phyloP scores from a whole-genome alignment of 2,888 invertebrate species.

The Ceraclea dissimilis region DNA sequence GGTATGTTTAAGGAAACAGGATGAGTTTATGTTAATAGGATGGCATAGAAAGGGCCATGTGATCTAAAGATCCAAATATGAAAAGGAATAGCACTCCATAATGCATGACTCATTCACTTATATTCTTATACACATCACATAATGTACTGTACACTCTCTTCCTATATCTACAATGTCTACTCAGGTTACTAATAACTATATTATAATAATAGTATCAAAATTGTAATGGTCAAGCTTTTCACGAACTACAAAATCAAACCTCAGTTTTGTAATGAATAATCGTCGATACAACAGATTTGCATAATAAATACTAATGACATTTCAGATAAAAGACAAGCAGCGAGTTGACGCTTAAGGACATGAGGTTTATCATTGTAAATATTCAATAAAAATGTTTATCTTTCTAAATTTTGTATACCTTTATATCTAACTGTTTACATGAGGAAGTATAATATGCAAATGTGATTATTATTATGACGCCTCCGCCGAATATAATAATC shows the following conservation, averaged over 20 bases:
- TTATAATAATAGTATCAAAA: not conserved
- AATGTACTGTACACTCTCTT: not conserved
- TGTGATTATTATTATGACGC: slow-evolving; percentile 4
- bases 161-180: not conserved
- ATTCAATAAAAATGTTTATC: not conserved
- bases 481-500: slow-evolving; percentile 4
- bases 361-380: not conserved
- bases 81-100: slow-evolving; percentile 9
- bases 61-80: slow-evolving; percentile 1
- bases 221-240: too few relatives aligned
- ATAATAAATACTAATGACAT: not conserved
- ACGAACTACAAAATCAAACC: not conserved
- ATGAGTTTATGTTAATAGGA: not conserved
- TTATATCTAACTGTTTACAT: not conserved
- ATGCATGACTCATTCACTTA: slow-evolving; percentile 10
- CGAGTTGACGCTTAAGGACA: not conserved
- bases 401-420: not conserved
- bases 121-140: not conserved
- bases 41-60: too few relatives aligned
- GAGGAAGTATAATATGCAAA: slow-evolving; percentile 8
- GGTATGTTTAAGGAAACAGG: slow-evolving; percentile 1
- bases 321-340: not conserved
- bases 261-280: not conserved
- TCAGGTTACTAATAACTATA: too few relatives aligned
- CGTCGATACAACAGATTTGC: not conserved